These are phyloP conservation scores for Bos javanicus DNA, from an alignment of 2,113 vertebrate species.

Conservation along the genomic window DNA sequence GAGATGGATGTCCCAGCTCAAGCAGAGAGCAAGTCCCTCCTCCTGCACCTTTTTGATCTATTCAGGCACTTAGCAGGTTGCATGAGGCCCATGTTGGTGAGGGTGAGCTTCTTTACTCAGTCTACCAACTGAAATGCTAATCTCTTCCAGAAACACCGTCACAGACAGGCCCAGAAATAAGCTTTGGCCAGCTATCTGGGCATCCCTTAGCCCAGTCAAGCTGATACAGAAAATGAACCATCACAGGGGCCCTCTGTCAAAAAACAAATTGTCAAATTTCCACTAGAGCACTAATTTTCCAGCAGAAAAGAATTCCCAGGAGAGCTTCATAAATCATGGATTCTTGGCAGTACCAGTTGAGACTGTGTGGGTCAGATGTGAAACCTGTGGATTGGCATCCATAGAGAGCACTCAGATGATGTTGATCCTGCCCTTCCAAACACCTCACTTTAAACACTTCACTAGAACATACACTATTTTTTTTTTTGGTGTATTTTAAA, in stretches of 20 bases:
- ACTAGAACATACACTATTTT: background rate
- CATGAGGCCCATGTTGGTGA: background rate
- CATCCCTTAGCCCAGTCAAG: background rate
- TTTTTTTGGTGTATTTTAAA: background rate
- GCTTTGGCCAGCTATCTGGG: background rate
- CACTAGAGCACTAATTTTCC: background rate
- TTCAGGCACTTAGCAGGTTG: background rate
- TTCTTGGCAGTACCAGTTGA: background rate
- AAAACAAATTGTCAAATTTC: background rate
- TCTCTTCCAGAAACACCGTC: background rate
- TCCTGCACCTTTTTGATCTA: background rate
- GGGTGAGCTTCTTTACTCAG: background rate
- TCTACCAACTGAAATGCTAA: background rate
- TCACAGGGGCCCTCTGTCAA: background rate
- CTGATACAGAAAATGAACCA: background rate
- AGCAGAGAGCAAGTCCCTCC: background rate
- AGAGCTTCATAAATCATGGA: background rate
- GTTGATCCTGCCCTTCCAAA: background rate
- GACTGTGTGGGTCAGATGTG: background rate
- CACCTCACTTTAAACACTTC: background rate
- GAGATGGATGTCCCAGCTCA: background rate
- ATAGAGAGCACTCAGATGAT: rapidly evolving
- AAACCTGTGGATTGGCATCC: too few relatives aligned
- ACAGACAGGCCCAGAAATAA: background rate
- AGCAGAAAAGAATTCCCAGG: background rate